A percentile compares a stretch with the other conserved stretches of the same genome.
Conservation (phyloP, 2,888 invertebrate species). For the Drosophila phalerata region DNA sequence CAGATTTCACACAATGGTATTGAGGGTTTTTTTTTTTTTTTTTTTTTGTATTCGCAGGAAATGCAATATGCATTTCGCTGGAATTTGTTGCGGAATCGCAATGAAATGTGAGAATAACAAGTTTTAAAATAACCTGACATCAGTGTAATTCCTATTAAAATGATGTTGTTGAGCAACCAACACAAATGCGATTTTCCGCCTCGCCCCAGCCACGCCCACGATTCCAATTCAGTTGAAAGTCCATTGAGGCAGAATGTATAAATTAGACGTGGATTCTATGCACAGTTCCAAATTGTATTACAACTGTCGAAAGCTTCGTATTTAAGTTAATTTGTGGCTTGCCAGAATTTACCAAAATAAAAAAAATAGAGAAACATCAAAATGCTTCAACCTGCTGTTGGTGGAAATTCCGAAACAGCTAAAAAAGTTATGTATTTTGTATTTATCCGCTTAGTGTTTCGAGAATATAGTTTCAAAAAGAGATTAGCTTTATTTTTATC, state of each 20-base stretch:
- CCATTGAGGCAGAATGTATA: slow-evolving; percentile 25
- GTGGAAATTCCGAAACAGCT: not conserved
- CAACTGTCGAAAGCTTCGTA: slow-evolving; percentile 5
- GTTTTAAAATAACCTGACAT: slow-evolving; percentile 9
- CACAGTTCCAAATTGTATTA: slow-evolving; percentile 9
- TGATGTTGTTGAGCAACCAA: slow-evolving; percentile 5
- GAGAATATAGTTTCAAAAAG: no score
- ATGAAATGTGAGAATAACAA: slow-evolving; percentile 16
- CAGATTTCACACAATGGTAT: not conserved
- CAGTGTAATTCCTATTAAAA: slow-evolving; percentile 19
- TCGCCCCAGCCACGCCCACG: not conserved
- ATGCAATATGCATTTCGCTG: slow-evolving; percentile 13
- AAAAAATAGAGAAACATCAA: not conserved
- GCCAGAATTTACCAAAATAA: not conserved
- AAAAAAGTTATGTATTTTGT: not conserved
- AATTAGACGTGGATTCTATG: slow-evolving; percentile 15
- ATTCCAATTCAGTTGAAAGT: not conserved
- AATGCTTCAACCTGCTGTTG: no score
- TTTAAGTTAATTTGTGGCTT: slow-evolving; percentile 24
- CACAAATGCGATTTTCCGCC: not conserved
- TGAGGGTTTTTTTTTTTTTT: not conserved
- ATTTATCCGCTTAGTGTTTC: not conserved
- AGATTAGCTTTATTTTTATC: no score
- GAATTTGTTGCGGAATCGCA: slow-evolving; percentile 2
- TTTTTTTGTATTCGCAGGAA: not conserved